Base-by-base conservation (phyloP, 1,140 invertebrate species). In the Ericerus pela region DNA sequence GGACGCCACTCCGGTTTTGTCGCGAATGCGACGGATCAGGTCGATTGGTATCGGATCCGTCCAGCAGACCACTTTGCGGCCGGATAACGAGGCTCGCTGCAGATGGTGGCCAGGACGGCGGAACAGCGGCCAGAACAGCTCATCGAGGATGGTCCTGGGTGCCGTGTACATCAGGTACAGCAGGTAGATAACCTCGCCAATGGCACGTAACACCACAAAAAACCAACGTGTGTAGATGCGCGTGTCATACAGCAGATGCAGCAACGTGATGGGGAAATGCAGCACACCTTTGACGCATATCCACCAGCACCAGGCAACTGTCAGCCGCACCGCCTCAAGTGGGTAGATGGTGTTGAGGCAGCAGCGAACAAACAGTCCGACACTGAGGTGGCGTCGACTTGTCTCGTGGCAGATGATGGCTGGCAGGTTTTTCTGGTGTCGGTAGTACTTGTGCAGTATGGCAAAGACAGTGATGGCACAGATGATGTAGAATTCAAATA, bases 31-130 rank as follows among this genome's bases (percentile, higher is more conserved):
- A 3, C 79, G 66, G 28, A 74, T 67, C 64, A 68, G 4, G 0
- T 74, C 71, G 2, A 70, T 63, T 57, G 76, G 72, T 1, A 88
- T 75, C 1, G 79, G 76, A 0, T 79, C 76, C 0, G 83, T 84
- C 78, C 85, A 88, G 2, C 80, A 76, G 1, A 85, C 76, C 1
- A 84, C 79, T 70, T 88, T 87, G 56, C 84, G 73, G 6, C 84
- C 85, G 55, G 80, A 83, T 5, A 82, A 73, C 0, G 81, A 82
- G 22, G 81, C 75, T 10, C 77, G 81, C 63, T 84, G 78, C 5
- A 85, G 65, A 6, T 78, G 73, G 64, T 67, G 60, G 14, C 52
- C 33, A 33, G 60, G 53, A n/a, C 37, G 36, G 6, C 56, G 57
- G 20, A 59, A 54, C 20, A 64, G 59, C 10, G 65, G 60, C 5